Conservation (phyloP, 2,888 invertebrate species). For the Oligia fasciuncula region DNA sequence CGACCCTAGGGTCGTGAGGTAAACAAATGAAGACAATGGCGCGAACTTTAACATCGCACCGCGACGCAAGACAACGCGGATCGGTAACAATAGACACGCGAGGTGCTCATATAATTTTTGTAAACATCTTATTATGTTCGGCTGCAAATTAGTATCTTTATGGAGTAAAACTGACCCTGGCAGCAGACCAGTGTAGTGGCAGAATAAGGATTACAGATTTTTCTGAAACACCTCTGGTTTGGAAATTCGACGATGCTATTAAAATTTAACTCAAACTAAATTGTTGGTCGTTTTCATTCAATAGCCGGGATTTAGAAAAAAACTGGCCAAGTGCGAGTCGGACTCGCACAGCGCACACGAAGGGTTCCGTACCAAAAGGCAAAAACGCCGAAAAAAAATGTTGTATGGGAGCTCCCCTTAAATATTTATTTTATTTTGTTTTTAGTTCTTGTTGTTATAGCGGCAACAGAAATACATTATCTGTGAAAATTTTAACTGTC, state of each 20-base stretch:
- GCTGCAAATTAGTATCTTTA: slow-evolving; percentile 8
- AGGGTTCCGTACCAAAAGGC: too few relatives aligned
- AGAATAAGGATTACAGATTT: background rate
- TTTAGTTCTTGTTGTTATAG: too few relatives aligned
- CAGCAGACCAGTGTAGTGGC: background rate
- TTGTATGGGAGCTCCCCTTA: too few relatives aligned
- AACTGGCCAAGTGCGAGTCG: too few relatives aligned
- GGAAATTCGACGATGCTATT: background rate
- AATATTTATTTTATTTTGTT: too few relatives aligned
- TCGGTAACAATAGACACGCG: slow-evolving; percentile 67
- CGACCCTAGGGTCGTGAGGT: slow-evolving; percentile 63
- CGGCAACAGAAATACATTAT: too few relatives aligned
- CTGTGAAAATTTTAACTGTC: too few relatives aligned
- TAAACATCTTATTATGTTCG: slow-evolving; percentile 48
- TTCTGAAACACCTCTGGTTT: background rate
- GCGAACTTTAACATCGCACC: slow-evolving; percentile 62
- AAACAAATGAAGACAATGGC: slow-evolving; percentile 78
- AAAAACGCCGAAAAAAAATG: too few relatives aligned
- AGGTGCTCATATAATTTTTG: slow-evolving; percentile 55
- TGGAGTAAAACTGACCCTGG: slow-evolving; percentile 6
- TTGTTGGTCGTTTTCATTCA: slow-evolving; percentile 5
- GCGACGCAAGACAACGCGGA: slow-evolving; percentile 32
- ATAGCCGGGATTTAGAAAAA: slow-evolving; percentile 6
- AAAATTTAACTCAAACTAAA: background rate
- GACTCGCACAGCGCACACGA: too few relatives aligned